Percentiles rank a stretch among this genome's conserved stretches.
Conservation (phyloP, 2,888 invertebrate genomes). For the Drosophila melanosoma region DNA sequence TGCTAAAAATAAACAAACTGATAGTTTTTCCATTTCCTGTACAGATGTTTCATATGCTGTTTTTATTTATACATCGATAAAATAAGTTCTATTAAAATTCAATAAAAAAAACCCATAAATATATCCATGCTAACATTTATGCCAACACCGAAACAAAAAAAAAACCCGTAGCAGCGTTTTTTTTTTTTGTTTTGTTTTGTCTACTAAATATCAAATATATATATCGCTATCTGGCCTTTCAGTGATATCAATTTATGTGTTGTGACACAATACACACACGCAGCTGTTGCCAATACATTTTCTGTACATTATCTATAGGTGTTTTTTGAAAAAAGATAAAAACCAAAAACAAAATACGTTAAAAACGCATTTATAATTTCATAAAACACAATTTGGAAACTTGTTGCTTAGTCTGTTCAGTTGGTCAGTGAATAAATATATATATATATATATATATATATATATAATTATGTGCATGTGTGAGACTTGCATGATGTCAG, state of each 20-base stretch:
- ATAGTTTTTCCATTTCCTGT: background rate
- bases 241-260: slow-evolving; percentile 35
- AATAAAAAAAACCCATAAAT: background rate
- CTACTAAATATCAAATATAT: slow-evolving; percentile 31
- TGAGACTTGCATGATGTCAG: slow-evolving; percentile 67
- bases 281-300: slow-evolving; percentile 37
- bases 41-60: background rate
- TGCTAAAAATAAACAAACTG: background rate
- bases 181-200: slow-evolving; percentile 12
- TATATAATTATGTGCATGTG: slow-evolving; percentile 3
- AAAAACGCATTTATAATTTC: slow-evolving; percentile 40
- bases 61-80: background rate
- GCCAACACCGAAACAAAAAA: slow-evolving; percentile 11
- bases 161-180: slow-evolving; percentile 8
- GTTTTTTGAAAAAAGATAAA: slow-evolving; percentile 39
- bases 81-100: background rate
- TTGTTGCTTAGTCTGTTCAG: slow-evolving; percentile 34
- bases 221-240: slow-evolving; percentile 40
- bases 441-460: slow-evolving; percentile 4
- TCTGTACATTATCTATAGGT: slow-evolving; percentile 45
- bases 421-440: slow-evolving; percentile 13
- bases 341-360: slow-evolving; percentile 28
- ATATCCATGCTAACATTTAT: slow-evolving; percentile 11
- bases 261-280: slow-evolving; percentile 10
- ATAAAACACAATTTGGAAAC: slow-evolving; percentile 29